These are phyloP conservation scores for Drosophila persimilis DNA, from an alignment of 1,140 invertebrate species.

Conservation along the genomic window DNA sequence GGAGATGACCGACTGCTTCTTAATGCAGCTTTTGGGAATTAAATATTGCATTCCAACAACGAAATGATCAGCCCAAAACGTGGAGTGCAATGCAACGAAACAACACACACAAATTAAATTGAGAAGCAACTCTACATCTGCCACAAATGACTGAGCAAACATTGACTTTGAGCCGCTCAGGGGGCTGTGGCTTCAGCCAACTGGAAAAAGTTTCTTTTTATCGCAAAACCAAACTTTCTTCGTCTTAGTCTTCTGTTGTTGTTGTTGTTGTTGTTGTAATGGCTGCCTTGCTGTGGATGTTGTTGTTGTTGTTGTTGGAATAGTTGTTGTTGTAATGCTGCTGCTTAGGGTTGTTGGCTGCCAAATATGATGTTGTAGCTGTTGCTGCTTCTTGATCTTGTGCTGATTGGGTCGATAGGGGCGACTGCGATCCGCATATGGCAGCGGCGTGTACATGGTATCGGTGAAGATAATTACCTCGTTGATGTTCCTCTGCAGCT, in stretches of 20 bases:
- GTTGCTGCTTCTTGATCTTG: slow-evolving; percentile 34
- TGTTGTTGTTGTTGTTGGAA: slow-evolving; percentile 23
- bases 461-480: slow-evolving; percentile 83
- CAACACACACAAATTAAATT: slow-evolving; percentile 42
- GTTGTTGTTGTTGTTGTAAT: slow-evolving; percentile 26
- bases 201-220: slow-evolving; percentile 82
- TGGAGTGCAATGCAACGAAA: slow-evolving; percentile 29
- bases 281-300: slow-evolving; percentile 32
- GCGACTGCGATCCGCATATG: slow-evolving; percentile 68
- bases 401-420: slow-evolving; percentile 54
- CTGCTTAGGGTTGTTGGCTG: slow-evolving; percentile 43
- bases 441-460: slow-evolving; percentile 73
- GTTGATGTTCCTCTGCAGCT: slow-evolving; percentile 81
- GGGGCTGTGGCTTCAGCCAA: slow-evolving; percentile 50
- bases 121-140: slow-evolving; percentile 27
- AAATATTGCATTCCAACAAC: too few relatives aligned
- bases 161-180: slow-evolving; percentile 31
- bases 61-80: neutral
- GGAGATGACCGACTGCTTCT: too few relatives aligned
- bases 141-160: slow-evolving; percentile 62
- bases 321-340: slow-evolving; percentile 38
- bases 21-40: too few relatives aligned
- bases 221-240: slow-evolving; percentile 83
- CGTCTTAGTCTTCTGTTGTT: slow-evolving; percentile 45
- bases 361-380: slow-evolving; percentile 30